phyloP scores from a whole-genome alignment of 2,888 invertebrate genomes.

The Drosophila diplacantha region DNA sequence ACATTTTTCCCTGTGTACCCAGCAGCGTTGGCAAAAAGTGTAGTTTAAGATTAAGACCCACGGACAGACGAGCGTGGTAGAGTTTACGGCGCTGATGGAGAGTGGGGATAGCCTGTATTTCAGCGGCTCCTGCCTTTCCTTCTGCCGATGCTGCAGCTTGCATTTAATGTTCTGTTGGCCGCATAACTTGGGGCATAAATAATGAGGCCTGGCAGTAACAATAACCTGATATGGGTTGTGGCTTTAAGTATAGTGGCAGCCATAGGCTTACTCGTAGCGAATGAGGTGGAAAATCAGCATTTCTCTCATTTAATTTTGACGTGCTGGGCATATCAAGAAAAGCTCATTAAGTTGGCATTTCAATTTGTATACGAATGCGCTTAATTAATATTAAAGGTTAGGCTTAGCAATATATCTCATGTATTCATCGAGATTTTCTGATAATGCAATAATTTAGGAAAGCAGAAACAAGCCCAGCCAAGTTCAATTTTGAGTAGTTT shows the following conservation, averaged over 20 bases:
- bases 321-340: too few relatives aligned
- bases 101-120: constrained; percentile 13
- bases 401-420: not conserved
- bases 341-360: not conserved
- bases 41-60: constrained; percentile 16
- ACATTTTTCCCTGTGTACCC: not conserved
- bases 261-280: constrained; percentile 7
- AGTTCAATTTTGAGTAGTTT: not conserved
- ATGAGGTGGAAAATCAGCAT: not conserved
- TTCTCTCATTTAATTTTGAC: not conserved
- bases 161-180: constrained; percentile 68
- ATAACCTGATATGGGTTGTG: constrained; percentile 41
- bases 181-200: constrained; percentile 67
- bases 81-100: constrained; percentile 57
- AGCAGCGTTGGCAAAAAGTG: constrained; percentile 28
- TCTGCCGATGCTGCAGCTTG: constrained; percentile 46
- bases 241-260: constrained; percentile 14
- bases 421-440: not conserved
- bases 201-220: constrained; percentile 58
- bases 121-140: constrained; percentile 20
- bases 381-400: not conserved
- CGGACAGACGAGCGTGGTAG: constrained; percentile 56
- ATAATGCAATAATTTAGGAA: not conserved
- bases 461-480: too few relatives aligned
- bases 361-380: accelerated